Conservation (phyloP, 1,140 invertebrate genomes). For the Heliconius nattereri region DNA sequence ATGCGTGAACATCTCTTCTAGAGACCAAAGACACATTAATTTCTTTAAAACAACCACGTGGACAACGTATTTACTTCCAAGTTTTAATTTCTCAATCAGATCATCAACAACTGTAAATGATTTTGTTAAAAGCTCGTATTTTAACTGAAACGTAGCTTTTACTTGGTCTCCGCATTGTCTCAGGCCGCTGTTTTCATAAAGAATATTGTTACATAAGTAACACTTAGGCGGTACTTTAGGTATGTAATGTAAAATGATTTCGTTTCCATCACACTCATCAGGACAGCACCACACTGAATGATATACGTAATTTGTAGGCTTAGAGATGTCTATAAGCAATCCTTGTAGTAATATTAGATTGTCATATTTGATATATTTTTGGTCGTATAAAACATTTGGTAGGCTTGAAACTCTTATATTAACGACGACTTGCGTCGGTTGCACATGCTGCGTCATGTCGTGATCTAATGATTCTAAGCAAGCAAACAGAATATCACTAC, state of each 20-base stretch:
- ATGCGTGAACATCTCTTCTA: slow-evolving; percentile 52
- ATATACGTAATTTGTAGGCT: slow-evolving; percentile 58
- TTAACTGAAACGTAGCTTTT: slow-evolving; percentile 54
- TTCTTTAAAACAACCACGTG: slow-evolving; percentile 55
- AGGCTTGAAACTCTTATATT: slow-evolving; percentile 57
- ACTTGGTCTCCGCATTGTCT: slow-evolving; percentile 67
- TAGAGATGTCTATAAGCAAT: slow-evolving; percentile 56
- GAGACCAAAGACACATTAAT: slow-evolving; percentile 51
- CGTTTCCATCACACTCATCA: slow-evolving; percentile 71
- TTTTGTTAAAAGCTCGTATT: slow-evolving; percentile 48
- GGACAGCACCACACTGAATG: slow-evolving; percentile 75
- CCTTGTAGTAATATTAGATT: slow-evolving; percentile 54
- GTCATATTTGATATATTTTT: slow-evolving; percentile 43
- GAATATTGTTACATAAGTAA: slow-evolving; percentile 58
- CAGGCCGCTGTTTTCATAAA: slow-evolving; percentile 68
- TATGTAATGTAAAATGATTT: slow-evolving; percentile 66
- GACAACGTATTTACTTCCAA: slow-evolving; percentile 55
- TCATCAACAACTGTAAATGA: slow-evolving; percentile 58
- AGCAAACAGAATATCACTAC: slow-evolving; percentile 64
- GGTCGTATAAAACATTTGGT: slow-evolving; percentile 43
- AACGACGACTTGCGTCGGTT: slow-evolving; percentile 54
- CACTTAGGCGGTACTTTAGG: slow-evolving; percentile 69
- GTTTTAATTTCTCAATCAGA: slow-evolving; percentile 54
- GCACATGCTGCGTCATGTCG: slow-evolving; percentile 45
- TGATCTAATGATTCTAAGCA: slow-evolving; percentile 55